These are phyloP conservation scores for Mormoops blainvillei DNA, from an alignment of 2,113 vertebrate genomes.

Conservation along the genomic window DNA sequence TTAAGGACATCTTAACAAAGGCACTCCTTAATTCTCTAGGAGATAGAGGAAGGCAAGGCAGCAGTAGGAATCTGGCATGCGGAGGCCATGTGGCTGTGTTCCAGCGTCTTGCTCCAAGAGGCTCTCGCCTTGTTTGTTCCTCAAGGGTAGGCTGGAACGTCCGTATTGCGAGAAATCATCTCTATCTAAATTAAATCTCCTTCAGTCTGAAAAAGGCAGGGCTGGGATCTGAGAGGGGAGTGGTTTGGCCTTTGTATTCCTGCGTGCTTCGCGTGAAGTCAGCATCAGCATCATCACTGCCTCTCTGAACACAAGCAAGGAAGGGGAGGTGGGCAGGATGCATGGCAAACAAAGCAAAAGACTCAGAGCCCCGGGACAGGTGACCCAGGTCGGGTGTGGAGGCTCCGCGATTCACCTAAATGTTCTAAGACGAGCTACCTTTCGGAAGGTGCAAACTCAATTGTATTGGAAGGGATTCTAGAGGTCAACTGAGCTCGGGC, in stretches of 20 bases:
- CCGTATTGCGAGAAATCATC: neutral
- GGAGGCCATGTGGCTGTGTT: neutral
- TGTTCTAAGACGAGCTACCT: neutral
- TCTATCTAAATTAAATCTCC: conserved; percentile 74
- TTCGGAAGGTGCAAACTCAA: conserved; percentile 29
- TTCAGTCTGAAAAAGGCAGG: conserved; percentile 26
- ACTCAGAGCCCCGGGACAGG: neutral
- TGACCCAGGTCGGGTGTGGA: neutral
- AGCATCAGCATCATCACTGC: neutral
- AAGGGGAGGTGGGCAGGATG: neutral
- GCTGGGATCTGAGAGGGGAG: neutral
- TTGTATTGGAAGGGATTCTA: conserved; percentile 18
- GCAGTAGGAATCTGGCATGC: neutral
- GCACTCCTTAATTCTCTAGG: neutral
- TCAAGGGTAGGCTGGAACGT: conserved; percentile 33
- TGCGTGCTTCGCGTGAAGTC: neutral
- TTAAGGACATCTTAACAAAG: neutral
- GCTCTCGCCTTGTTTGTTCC: conserved; percentile 20
- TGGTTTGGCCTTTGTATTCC: neutral
- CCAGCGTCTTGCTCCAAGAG: neutral
- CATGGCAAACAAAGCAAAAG: neutral
- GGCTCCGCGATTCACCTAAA: conserved; percentile 14
- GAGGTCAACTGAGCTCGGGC: conserved; percentile 1
- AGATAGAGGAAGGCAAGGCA: neutral
- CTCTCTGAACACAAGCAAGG: neutral